Conservation (phyloP, 2,113 vertebrate species). For the Larimichthys crocea region DNA sequence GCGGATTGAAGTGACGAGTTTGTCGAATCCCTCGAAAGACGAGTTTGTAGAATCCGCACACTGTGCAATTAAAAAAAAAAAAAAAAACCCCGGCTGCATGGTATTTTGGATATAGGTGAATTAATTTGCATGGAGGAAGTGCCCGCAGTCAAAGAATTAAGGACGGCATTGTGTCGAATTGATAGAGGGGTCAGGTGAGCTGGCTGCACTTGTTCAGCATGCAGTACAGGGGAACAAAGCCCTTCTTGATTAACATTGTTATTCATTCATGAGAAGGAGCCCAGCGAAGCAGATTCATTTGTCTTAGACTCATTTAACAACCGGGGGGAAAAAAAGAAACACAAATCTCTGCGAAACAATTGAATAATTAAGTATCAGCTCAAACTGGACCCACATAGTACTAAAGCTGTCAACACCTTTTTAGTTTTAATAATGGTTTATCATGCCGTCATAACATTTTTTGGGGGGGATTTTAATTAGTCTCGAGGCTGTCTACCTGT, state of each 20-base stretch:
- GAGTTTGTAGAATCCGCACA: slow-evolving; percentile 1
- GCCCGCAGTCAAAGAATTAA: slow-evolving; percentile 32
- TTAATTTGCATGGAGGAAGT: slow-evolving; percentile 37
- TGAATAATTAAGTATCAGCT: slow-evolving; percentile 55
- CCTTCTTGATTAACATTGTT: slow-evolving; percentile 70
- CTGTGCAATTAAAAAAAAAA: slow-evolving; percentile 23
- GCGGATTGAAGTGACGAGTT: slow-evolving; percentile 37
- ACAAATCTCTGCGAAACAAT: slow-evolving; percentile 59
- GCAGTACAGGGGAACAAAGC: slow-evolving; percentile 53
- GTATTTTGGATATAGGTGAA: slow-evolving; percentile 10
- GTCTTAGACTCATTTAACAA: slow-evolving; percentile 72
- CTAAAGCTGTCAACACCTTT: slow-evolving; percentile 41
- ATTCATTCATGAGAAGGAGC: slow-evolving; percentile 70
- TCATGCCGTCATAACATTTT: slow-evolving; percentile 13
- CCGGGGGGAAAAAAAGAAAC: not conserved
- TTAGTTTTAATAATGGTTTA: slow-evolving; percentile 44
- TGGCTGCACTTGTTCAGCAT: slow-evolving; percentile 40
- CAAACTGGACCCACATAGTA: slow-evolving; percentile 18
- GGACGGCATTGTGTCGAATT: slow-evolving; percentile 33
- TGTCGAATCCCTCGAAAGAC: slow-evolving; percentile 3
- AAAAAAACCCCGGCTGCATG: not conserved
- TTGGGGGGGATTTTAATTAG: slow-evolving; percentile 39
- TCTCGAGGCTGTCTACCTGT: slow-evolving; percentile 1
- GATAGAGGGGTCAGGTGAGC: slow-evolving; percentile 68
- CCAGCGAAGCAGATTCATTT: slow-evolving; percentile 62